Conservation (phyloP, 1,140 invertebrate genomes). For the Drosophila novamexicana region DNA sequence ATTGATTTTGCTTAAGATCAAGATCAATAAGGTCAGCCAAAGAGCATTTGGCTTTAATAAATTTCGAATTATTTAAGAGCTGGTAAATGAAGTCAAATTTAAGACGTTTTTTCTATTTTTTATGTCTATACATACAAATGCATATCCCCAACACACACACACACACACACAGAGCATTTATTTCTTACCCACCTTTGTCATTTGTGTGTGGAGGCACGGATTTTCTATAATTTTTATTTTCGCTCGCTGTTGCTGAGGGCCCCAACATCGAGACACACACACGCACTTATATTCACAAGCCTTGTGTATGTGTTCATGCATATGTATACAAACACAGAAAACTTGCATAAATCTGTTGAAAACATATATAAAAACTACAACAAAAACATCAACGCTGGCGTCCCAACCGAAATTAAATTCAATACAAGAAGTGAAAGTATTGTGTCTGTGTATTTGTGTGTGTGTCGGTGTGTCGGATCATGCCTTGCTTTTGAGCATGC, state of each 20-base stretch:
- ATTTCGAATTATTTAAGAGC: constrained; percentile 12
- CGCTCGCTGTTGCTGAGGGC: constrained; percentile 63
- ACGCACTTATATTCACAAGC: constrained; percentile 13
- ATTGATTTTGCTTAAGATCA: constrained; percentile 20
- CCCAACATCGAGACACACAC: constrained; percentile 19
- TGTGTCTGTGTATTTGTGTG: constrained; percentile 38
- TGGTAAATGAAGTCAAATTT: neutral
- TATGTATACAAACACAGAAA: constrained; percentile 32
- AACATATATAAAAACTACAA: constrained; percentile 49
- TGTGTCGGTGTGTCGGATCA: constrained; percentile 59
- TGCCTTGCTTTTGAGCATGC: constrained; percentile 66
- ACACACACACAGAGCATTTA: constrained; percentile 1
- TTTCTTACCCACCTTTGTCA: constrained; percentile 36
- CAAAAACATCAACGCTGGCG: constrained; percentile 56
- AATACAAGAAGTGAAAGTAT: constrained; percentile 83
- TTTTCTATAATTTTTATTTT: constrained; percentile 48
- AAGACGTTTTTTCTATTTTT: constrained; percentile 12
- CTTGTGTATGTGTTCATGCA: neutral
- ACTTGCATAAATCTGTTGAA: constrained; percentile 66
- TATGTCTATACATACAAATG: constrained; percentile 26
- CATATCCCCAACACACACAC: constrained; percentile 13
- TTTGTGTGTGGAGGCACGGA: constrained; percentile 40
- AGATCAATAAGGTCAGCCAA: constrained; percentile 37
- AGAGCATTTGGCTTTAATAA: neutral
- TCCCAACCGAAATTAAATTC: constrained; percentile 69